Base-by-base conservation (phyloP, 1,140 invertebrate genomes). In the Drosophila micromelanica region DNA sequence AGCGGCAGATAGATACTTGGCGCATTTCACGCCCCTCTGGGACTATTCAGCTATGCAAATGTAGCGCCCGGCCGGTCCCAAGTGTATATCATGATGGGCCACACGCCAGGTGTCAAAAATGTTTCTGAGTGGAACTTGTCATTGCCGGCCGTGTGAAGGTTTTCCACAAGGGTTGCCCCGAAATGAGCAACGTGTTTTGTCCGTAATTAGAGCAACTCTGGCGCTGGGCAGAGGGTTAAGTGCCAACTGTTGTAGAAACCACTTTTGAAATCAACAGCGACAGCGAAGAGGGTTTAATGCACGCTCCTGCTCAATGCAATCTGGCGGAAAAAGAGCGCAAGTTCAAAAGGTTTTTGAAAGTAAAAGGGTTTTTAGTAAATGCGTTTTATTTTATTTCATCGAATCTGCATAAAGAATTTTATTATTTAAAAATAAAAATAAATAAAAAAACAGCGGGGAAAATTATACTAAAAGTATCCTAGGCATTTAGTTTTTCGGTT, bases 71-170 rank as follows among this genome's bases (percentile, higher is more conserved):
- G 7, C 32, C 8, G 7, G 6, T 82, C 82, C 78, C 81, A 8
- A 51, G 81, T 46, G 81, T 35, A 67, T 65, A 59, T 64, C 72
- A 52, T 13, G n/a, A 30, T 68, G 71, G 43, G 48, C 55, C 81
- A 74, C 82, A 72, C 70, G 78, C 75, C 81, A 86, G 81, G 81
- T 86, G 81, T 86, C 82, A 75, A 69, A 78, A 81, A 78, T 86
- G 73, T 57, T 80, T 63, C 40, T 17, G 3, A 54, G 61, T 75
- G 62, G 55, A 75, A 65, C 52, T 69, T 84, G 73, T 80, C 64
- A 81, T 73, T 27, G 12, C 40, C 30, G 27, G n/a, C 42, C 13
- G 23, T 20, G 15, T 48, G 46, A 60, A 43, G 43, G 27, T 6
- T 48, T 67, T 35, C 23, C 35, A 32, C 35, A 57, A 71, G 43